Conservation (phyloP, 2,888 invertebrate species). For the Apodemia duryi region DNA sequence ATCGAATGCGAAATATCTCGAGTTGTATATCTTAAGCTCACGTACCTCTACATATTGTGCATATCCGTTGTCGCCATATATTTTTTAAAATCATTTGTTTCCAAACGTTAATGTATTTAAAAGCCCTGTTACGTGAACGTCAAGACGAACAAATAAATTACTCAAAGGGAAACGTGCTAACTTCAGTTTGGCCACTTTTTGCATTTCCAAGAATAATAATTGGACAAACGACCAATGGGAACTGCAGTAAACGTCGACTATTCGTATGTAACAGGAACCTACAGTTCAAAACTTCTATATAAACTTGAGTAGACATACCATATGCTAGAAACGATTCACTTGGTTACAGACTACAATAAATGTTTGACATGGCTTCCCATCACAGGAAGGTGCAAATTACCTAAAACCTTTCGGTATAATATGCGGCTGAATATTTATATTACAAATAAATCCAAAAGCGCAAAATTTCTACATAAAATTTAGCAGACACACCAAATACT, state of each 20-base stretch:
- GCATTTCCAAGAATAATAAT: constrained; percentile 41
- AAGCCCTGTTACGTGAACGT: constrained; percentile 22
- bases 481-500: no score
- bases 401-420: no score
- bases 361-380: no score
- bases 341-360: no score
- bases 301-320: no score
- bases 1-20: neutral
- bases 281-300: neutral
- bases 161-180: constrained; percentile 38
- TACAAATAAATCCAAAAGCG: no score
- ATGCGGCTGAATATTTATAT: no score
- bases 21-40: neutral
- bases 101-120: constrained; percentile 23
- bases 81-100: constrained; percentile 8
- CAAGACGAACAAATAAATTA: constrained; percentile 46
- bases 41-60: neutral
- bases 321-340: no score
- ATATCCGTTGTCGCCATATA: neutral
- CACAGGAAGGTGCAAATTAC: no score
- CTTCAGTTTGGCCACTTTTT: constrained; percentile 36
- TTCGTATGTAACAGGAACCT: constrained; percentile 23
- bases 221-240: constrained; percentile 28
- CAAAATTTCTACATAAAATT: no score
- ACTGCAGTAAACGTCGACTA: constrained; percentile 29